Evolutionary conservation across 2,797 vertebrate genomes (phyloP), one percentile per base, ranked within the genome.

Genomic region (Sebastes wilsoni): DNA sequence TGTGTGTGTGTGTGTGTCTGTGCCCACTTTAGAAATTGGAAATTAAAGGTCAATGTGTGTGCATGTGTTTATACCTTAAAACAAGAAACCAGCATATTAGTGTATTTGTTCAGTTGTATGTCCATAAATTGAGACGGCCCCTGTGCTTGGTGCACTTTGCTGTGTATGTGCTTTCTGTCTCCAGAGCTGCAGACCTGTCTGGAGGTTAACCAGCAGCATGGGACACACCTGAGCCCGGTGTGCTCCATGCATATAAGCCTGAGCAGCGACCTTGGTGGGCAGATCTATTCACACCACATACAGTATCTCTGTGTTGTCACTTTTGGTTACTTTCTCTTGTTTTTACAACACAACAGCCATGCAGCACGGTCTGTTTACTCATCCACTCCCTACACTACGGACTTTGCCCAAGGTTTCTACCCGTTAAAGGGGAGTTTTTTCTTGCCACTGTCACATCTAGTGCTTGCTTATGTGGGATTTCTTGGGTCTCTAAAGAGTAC

Each of bases 31-130:
- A 69, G 49, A 42, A 75, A 67, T 66, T 34, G 55, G 60, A 72
- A 83, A 54, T 77, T 69, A 77, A 87, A 82, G 77, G 77, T 79
- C 68, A 82, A 4, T 25, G 27, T 58, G 64, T 81, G 14, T 71
- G 55, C 32, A 28, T 38, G 23, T 67, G 54, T 36, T 68, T 30
- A 70, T 68, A 68, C 23, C 11, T 54, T 46, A 27, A 59, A 75
- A 66, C 16, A 55, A 77, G 22, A 16, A 76, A 66, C 32, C 64
- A 68, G 61, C 62, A 69, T 64, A 65, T 65, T 52, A 32, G 9
- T 52, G 5, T 65, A 66, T 80, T 68, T 75, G 38, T 70, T 20
- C 12, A 56, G n/a, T 5, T 18, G 23, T 58, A 20, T 38, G 13
- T 70, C 13, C 8, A 69, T 46, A 52, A 18, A 65, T 7, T 16